Base-by-base conservation (phyloP, 2,113 vertebrate genomes). In the Nematolebias whitei region DNA sequence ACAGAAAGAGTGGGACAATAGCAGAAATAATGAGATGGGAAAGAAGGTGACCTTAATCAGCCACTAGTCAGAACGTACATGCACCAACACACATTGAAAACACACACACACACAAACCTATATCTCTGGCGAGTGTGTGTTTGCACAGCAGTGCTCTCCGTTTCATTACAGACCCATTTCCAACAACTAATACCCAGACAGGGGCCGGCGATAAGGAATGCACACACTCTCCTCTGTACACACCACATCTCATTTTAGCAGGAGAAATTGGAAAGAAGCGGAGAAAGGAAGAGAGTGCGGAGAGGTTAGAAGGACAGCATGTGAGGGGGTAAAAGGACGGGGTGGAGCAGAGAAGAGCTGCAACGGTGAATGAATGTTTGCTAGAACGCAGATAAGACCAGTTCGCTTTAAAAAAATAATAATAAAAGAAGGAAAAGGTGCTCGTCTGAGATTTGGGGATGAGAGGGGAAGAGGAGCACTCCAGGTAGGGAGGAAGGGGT, bases 261-360 rank as follows among this genome's bases (percentile, higher is more conserved):
- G 78, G 82, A 83, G 87, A 87, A 89, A 89, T 89, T 90, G 85
- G 86, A 90, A 87, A 74, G 82, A 84, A 75, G 85, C 78, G 57
- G 70, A 86, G 76, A 89, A 85, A 88, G 86, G 80, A 78, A 68
- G 61, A 78, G 68, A 76, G 71, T 13, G 5, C 19, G 26, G 68
- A 74, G 70, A 80, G 83, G 85, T 83, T 78, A 84, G 71, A 53
- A 72, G 64, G 71, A 76, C 60, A 71, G 63, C 50, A 66, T 68
- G 80, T 63, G 81, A 73, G 76, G 67, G 66, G 58, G 66, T 57
- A 74, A 63, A 68, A 72, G 61, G 63, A 67, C 64, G 43, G 69
- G 76, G 72, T 19, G 57, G 49, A 67, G 66, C 43, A 66, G 59
- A 41, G 56, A 19, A 66, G 71, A 71, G 74, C 60, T 54, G 75